Evolutionary conservation across 2,888 invertebrate species (phyloP), one percentile per base, ranked within the genome.

Genomic region (Boloria selene): DNA sequence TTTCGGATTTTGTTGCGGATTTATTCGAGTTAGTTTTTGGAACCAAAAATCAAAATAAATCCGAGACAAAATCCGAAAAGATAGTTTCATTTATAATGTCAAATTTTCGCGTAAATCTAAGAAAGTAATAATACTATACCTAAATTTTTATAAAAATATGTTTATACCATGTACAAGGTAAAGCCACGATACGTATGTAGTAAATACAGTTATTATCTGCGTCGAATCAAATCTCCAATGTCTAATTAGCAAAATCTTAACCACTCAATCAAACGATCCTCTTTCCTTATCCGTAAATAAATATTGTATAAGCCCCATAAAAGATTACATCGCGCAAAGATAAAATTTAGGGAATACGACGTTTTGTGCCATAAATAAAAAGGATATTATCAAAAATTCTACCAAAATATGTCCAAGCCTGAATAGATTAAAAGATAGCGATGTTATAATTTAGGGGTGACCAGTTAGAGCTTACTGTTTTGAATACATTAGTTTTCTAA

Each of bases 401-500:
- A 31, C 47, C n/a, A 58, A 58, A 47, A 58, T 17, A 58, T 22
- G 47, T 58, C 16, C 26, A 7, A 49, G 17, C 26, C 13, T 50
- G n/a, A 31, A 55, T 26, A 64, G 60, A 64, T 61, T 61, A 66
- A 26, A 53, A 61, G 50, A 54, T 61, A 56, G 44, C 55, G 49
- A 42, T 38, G 61, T 55, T 64, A 63, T 65, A 69, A 69, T 67
- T 71, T 64, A 18, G 31, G 61, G 63, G 56, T 61, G 63, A 61
- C 67, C 54, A 64, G 61, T 64, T 63, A 64, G 61, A 61, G 61
- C 53, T 67, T 61, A 64, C 64, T 53, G 60, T 60, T 63, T 61
- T 64, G 64, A 70, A 69, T 70, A 67, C 63, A 67, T 69, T 69
- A 69, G 65, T 65, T 65, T 69, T 69, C 60, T 69, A 69, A 69